Evolutionary conservation across 2,888 invertebrate species (phyloP), one percentile per base, ranked within the genome.

Genomic region (Harmothoe impar): DNA sequence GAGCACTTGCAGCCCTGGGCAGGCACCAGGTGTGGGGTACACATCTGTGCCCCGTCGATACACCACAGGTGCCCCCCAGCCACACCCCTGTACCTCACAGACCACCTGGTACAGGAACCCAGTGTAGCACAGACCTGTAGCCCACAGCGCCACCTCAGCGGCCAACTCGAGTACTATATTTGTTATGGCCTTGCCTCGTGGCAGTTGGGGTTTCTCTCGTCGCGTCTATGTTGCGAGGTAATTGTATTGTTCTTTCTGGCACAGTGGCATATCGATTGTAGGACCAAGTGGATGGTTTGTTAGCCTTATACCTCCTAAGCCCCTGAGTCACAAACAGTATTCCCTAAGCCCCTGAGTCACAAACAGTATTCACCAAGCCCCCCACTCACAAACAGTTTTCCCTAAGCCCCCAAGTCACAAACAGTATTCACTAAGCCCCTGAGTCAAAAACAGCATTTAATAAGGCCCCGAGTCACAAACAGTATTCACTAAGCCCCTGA

Each of bases 121-220:
- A 43, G 43, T 43, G 10, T 43, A 43, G 3, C 62, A 62, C 62
- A 62, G 62, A 62, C 62, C 7, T 62, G 20, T 62, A 3, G 62
- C 62, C 62, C 62, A n/a, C 62, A 62, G 62, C 62, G 62, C 62
- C 62, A 20, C 62, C 62, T 62, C 15, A 62, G 62, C 54, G 54
- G 54, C 54, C 54, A 17, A 17, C 54, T n/a, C 54, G 54, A 17
- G 54, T 52, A 52, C 54, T 52, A 52, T 17, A n/a, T n/a, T n/a
- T n/a, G n/a, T n/a, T n/a, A n/a, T n/a, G n/a, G n/a, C n/a, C n/a
- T n/a, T n/a, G 54, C 12, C 54, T 52, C 12, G 17, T 52, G 54
- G 54, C 54, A 10, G 17, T 10, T 52, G 54, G 17, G 17, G 54
- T 10, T 52, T 52, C 54, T 52, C 54, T 52, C 54, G n/a, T n/a